Evolutionary conservation across 2,113 vertebrate genomes (phyloP).

Genomic region (Panurus biarmicus): DNA sequence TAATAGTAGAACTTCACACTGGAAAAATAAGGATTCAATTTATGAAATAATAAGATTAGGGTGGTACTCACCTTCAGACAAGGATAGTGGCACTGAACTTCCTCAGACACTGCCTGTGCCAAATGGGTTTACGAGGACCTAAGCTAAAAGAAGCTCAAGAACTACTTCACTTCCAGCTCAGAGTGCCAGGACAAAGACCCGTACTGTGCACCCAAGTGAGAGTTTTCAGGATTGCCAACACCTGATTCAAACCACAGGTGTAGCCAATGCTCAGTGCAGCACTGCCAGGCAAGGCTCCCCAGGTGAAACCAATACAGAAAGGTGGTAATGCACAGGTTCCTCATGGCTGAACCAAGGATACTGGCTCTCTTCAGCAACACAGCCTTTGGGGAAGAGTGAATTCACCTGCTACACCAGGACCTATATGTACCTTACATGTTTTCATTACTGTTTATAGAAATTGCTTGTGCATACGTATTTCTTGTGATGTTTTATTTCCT

Average conservation of each 20-base stretch:
- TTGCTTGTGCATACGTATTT: not conserved
- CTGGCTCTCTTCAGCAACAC: not conserved
- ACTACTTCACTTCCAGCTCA: not conserved
- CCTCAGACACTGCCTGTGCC: not conserved
- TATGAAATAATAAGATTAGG: not conserved
- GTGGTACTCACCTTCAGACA: not conserved
- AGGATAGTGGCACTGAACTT: accelerated
- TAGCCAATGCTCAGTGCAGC: not conserved
- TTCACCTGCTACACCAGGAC: not conserved
- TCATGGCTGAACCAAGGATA: not conserved
- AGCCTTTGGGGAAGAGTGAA: not conserved
- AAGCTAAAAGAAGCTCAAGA: not conserved
- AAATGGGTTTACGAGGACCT: accelerated
- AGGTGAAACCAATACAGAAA: not conserved
- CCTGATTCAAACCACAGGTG: not conserved
- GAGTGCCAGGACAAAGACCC: accelerated
- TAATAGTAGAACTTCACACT: not conserved
- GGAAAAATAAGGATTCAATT: not conserved
- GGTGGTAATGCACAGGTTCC: not conserved
- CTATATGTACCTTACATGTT: not conserved
- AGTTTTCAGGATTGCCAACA: not conserved
- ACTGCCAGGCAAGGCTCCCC: not conserved
- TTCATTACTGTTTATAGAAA: conserved; percentile 12
- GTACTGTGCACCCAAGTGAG: accelerated
- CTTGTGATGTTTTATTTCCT: not conserved